phyloP scores from a whole-genome alignment of 2,797 vertebrate genomes.

The Pantherophis alleghaniensis region DNA sequence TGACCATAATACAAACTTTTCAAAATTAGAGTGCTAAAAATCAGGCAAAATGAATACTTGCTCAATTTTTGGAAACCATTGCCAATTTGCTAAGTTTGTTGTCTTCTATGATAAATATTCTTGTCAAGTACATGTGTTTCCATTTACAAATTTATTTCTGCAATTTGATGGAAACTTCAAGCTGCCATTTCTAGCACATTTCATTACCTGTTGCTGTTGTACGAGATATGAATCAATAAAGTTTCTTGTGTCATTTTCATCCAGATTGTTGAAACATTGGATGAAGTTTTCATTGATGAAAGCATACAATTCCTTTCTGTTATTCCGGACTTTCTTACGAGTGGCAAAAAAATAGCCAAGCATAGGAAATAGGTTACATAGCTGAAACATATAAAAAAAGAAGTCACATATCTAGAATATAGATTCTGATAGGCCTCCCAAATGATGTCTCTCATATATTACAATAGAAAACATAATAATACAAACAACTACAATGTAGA shows the following conservation, averaged over 20 bases:
- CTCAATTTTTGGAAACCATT: background rate
- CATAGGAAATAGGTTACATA: background rate
- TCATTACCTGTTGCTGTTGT: background rate
- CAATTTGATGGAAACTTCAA: background rate
- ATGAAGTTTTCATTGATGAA: background rate
- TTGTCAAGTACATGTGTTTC: background rate
- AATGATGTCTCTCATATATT: background rate
- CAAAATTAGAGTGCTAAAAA: background rate
- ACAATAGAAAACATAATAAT: background rate
- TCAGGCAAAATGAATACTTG: background rate
- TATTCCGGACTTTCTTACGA: background rate
- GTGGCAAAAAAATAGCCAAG: background rate
- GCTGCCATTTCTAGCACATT: background rate
- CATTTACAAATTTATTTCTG: background rate
- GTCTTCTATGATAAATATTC: background rate
- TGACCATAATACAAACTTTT: background rate
- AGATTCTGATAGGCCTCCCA: background rate
- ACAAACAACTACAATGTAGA: background rate
- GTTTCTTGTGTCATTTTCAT: conserved; percentile 4
- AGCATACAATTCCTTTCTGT: background rate
- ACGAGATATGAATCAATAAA: background rate
- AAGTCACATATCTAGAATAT: background rate
- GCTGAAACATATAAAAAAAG: background rate
- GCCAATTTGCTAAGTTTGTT: background rate
- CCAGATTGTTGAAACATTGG: background rate